Evolutionary conservation across 2,888 invertebrate genomes (phyloP), one percentile per base, ranked within the genome.

Genomic region (Cephalotes varians): DNA sequence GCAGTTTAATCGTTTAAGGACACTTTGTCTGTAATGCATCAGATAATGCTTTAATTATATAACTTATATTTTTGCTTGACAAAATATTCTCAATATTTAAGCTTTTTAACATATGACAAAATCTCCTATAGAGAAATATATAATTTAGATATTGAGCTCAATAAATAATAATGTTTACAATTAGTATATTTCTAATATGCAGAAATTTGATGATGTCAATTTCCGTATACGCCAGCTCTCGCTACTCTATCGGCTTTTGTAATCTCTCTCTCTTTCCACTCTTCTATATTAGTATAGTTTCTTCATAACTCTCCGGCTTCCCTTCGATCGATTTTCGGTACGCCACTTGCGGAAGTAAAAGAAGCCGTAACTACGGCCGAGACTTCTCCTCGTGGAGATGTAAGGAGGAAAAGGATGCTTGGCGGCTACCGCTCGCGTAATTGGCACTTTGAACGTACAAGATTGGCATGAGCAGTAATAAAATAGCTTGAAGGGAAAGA

Each of bases 401-500:
- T 79, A 64, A 71, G 74, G 65, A 47, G 47, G 37, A 47, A 67
- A 77, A 82, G 69, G 84, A 76, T 81, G 76, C 85, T 77, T 72
- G 69, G 77, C 49, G 69, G 74, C 79, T 71, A 82, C 72, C 49
- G 82, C 67, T 86, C 69, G 80, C 86, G 89, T 89, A 89, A 89
- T 89, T 89, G 89, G 87, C 87, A 89, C 87, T 89, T 87, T 81
- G 86, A 82, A 86, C 81, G 86, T 82, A 79, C 84, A 69, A 77
- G 83, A 81, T 83, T 82, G 83, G 79, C 83, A 81, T 82, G 79
- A 81, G 76, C 81, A 67, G 87, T 85, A 87, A 87, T 89, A 89
- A 89, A 89, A 87, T 81, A 77, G 67, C 62, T 71, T 37, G 34
- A 71, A 65, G 69, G 72, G 47, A 80, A 58, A 74, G 21, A 60